Evolutionary conservation across 2,888 invertebrate species (phyloP).

Genomic region (Leptopterna dolabrata): DNA sequence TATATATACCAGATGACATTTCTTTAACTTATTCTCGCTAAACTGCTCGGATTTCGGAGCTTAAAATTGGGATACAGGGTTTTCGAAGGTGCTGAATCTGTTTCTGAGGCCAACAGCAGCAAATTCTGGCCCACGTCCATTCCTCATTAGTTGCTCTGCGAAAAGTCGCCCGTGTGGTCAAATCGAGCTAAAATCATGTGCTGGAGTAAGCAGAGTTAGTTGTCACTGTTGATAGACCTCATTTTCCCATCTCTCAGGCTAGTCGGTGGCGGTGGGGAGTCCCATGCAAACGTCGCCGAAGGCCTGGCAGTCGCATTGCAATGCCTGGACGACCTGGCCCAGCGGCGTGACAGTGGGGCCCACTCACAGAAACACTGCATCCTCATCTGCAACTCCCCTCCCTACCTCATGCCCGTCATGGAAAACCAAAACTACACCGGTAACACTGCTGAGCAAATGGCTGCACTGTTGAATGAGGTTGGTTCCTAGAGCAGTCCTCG

Average conservation of each 20-base stretch:
- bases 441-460: conserved; percentile 86
- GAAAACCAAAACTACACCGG: conserved; percentile 80
- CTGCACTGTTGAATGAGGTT: conserved; percentile 77
- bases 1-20: too few species aligned
- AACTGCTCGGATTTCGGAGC: too few species aligned
- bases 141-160: too few species aligned
- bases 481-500: conserved; percentile 66
- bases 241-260: conserved; percentile 70
- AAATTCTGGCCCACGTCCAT: too few species aligned
- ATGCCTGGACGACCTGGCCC: conserved; percentile 88
- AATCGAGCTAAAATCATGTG: too few species aligned
- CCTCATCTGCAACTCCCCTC: conserved; percentile 90
- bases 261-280: conserved; percentile 90
- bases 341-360: conserved; percentile 68
- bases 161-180: too few species aligned
- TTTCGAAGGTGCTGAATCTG: too few species aligned
- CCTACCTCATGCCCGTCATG: conserved; percentile 86
- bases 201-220: too few species aligned
- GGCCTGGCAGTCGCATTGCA: conserved; percentile 87
- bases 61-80: too few species aligned
- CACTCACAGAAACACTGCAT: conserved; percentile 80
- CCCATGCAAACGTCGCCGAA: conserved; percentile 88
- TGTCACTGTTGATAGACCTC: too few species aligned
- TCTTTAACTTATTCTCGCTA: too few species aligned
- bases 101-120: too few species aligned